Percentiles rank a stretch among this genome's conserved stretches.
Evolutionary conservation across 2,888 invertebrate genomes (phyloP).

Genomic region (Macaria liturata): DNA sequence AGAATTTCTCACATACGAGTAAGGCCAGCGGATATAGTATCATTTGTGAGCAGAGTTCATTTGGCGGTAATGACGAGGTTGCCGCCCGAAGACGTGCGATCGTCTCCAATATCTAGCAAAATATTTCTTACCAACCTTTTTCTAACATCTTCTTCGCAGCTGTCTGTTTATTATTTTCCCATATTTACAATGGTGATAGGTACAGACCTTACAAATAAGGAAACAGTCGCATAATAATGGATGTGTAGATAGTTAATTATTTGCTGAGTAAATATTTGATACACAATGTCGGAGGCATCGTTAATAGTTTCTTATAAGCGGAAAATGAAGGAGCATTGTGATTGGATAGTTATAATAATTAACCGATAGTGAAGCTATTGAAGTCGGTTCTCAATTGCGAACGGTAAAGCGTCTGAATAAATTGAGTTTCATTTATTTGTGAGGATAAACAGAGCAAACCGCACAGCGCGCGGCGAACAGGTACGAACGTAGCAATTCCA

Average conservation of each 20-base stretch:
- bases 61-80: constrained; percentile 52
- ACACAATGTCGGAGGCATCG: constrained; percentile 2
- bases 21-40: constrained; percentile 42
- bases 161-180: constrained; percentile 29
- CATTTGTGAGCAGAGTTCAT: constrained; percentile 57
- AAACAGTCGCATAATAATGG: constrained; percentile 15
- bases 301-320: constrained; percentile 1
- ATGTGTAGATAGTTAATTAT: constrained; percentile 22
- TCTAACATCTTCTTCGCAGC: constrained; percentile 12
- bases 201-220: constrained; percentile 20
- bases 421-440: too few relatives aligned
- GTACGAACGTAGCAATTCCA: not conserved
- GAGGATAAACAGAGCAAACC: too few relatives aligned
- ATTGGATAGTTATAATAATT: too few relatives aligned
- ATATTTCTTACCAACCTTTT: constrained; percentile 48
- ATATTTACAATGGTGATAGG: constrained; percentile 20
- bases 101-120: constrained; percentile 52
- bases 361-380: too few relatives aligned
- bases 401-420: too few relatives aligned
- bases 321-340: not conserved
- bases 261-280: constrained; percentile 17
- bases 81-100: constrained; percentile 43
- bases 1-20: too few relatives aligned
- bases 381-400: too few relatives aligned
- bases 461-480: too few relatives aligned